Conservation (phyloP, 23 tunicate species). For the Pegea sp. region DNA sequence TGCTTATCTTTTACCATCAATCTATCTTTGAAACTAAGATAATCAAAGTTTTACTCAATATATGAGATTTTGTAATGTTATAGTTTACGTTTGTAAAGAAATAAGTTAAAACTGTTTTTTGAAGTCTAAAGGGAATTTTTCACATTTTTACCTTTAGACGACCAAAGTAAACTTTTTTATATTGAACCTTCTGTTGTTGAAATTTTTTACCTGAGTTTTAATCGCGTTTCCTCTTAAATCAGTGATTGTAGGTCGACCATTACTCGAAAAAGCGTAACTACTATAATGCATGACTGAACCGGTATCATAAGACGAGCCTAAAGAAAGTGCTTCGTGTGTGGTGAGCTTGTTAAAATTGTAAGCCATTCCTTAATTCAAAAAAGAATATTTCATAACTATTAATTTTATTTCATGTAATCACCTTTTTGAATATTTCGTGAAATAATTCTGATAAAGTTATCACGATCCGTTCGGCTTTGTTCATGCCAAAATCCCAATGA, state of each 20-base stretch:
- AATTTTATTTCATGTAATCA: too few species aligned
- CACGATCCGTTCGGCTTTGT: conserved; percentile 9
- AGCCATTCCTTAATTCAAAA: conserved; percentile 8
- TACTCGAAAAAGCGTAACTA: conserved; percentile 3
- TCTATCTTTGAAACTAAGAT: too few species aligned
- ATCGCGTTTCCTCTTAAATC: not conserved
- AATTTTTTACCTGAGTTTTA: conserved; percentile 3
- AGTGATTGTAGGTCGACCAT: conserved; percentile 12
- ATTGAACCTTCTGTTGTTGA: too few species aligned
- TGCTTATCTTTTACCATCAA: too few species aligned
- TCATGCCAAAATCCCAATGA: conserved; percentile 7
- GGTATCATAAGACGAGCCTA: conserved; percentile 8
- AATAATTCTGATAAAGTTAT: not conserved
- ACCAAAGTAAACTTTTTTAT: too few species aligned
- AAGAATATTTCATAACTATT: too few species aligned
- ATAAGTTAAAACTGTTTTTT: too few species aligned
- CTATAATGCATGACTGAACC: conserved; percentile 15
- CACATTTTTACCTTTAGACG: too few species aligned
- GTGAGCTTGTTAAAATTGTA: conserved; percentile 17
- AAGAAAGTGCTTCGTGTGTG: conserved; percentile 2
- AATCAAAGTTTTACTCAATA: too few species aligned
- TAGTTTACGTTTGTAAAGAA: too few species aligned
- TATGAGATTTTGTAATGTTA: too few species aligned
- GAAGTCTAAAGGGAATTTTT: too few species aligned
- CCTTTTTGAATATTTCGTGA: conserved; percentile 1